Evolutionary conservation across 2,113 vertebrate genomes (phyloP).

Genomic region (Pleuronectes platessa): DNA sequence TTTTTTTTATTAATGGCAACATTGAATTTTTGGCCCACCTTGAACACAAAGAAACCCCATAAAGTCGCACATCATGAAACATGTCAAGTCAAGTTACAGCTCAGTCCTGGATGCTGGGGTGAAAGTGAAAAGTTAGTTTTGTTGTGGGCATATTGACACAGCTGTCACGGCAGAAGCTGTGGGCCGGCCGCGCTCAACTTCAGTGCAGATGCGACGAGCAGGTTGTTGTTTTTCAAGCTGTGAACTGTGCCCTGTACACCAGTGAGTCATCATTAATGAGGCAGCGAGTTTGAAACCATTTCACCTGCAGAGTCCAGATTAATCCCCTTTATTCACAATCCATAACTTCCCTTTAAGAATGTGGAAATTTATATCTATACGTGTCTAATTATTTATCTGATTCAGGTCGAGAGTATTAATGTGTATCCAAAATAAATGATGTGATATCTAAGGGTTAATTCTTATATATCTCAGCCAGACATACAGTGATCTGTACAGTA

Average conservation of each 20-base stretch:
- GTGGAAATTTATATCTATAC: no score
- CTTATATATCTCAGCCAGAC: neutral
- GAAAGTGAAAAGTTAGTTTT: neutral
- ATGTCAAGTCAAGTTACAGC: neutral
- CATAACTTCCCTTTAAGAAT: no score
- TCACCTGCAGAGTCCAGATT: no score
- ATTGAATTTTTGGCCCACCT: neutral
- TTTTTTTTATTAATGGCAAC: no score
- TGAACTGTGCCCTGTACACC: no score
- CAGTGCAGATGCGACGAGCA: no score
- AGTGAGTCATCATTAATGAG: no score
- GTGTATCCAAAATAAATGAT: neutral
- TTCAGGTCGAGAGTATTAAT: neutral
- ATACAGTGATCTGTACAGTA: slow-evolving; percentile 1
- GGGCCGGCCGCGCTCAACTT: no score
- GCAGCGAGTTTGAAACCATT: no score
- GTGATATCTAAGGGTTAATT: neutral
- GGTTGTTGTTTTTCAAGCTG: no score
- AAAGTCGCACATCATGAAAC: neutral
- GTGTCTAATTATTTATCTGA: neutral
- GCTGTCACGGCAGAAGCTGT: neutral
- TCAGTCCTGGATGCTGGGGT: neutral
- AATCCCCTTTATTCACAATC: no score
- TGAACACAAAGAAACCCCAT: neutral
- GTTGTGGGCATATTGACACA: neutral